phyloP scores from a whole-genome alignment of 2,888 invertebrate genomes.

The Drosophila mercatorum region DNA sequence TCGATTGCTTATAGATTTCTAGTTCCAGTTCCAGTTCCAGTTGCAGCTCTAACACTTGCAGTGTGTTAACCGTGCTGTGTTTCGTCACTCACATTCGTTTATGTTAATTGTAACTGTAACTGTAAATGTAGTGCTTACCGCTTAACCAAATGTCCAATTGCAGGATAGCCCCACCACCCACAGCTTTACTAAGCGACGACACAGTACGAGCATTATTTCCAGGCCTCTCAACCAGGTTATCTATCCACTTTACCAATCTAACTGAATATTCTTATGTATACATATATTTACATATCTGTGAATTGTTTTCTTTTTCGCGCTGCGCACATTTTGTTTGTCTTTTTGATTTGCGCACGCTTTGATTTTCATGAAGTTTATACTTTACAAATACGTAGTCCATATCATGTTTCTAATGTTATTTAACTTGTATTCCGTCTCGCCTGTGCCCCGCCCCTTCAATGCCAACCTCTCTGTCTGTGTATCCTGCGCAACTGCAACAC shows the following conservation, averaged over 20 bases:
- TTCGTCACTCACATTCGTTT: constrained; percentile 16
- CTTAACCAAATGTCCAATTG: constrained; percentile 75
- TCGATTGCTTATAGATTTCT: constrained; percentile 22
- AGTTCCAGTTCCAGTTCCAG: constrained; percentile 28
- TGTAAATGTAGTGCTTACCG: constrained; percentile 57
- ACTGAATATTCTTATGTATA: constrained; percentile 12
- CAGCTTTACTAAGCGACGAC: constrained; percentile 89
- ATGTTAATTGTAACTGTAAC: constrained; percentile 19
- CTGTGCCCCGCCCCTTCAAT: constrained; percentile 20
- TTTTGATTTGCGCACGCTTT: constrained; percentile 39
- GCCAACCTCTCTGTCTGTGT: constrained; percentile 26
- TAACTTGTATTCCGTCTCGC: constrained; percentile 46
- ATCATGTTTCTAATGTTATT: constrained; percentile 40
- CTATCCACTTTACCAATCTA: constrained; percentile 51
- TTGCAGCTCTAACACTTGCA: constrained; percentile 12
- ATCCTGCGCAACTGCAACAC: constrained; percentile 26
- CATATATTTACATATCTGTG: not conserved
- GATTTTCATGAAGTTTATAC: constrained; percentile 12
- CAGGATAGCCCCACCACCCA: constrained; percentile 87
- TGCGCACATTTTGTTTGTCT: constrained; percentile 32
- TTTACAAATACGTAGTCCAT: constrained; percentile 6
- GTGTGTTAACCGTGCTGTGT: constrained; percentile 22
- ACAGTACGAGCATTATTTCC: constrained; percentile 88
- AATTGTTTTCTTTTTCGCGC: constrained; percentile 3
- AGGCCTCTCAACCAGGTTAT: constrained; percentile 85